A percentile compares a stretch with the other conserved stretches of the same genome.
Evolutionary conservation across 1,140 invertebrate species (phyloP).

Genomic region (Microvelia longipes): DNA sequence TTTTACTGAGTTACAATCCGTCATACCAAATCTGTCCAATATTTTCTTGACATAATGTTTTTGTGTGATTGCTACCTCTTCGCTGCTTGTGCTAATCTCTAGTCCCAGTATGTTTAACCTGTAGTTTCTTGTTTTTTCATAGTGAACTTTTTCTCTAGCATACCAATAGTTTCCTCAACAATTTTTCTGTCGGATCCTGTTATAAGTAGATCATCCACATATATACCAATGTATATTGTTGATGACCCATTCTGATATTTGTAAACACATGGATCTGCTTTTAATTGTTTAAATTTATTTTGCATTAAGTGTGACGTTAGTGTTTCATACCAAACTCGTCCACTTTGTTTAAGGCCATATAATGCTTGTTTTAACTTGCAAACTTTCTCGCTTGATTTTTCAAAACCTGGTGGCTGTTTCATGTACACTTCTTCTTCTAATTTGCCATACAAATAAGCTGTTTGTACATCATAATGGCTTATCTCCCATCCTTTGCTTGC

Average conservation of each 20-base stretch:
- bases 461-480: background rate
- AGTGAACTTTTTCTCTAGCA: background rate
- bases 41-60: background rate
- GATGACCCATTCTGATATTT: background rate
- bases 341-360: background rate
- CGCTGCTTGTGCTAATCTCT: background rate
- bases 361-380: background rate
- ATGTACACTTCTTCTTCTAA: background rate
- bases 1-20: background rate
- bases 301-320: background rate
- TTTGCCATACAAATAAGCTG: background rate
- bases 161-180: background rate
- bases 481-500: background rate
- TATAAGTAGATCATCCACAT: background rate
- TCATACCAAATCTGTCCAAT: background rate
- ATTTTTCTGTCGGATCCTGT: background rate
- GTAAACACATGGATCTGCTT: background rate
- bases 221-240: background rate
- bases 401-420: background rate
- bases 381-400: background rate
- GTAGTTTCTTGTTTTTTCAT: background rate
- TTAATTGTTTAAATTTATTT: background rate
- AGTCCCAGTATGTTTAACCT: background rate
- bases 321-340: background rate
- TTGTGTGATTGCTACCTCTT: background rate